Evolutionary conservation across 2,113 vertebrate species (phyloP).

Genomic region (Phocoena sinus): DNA sequence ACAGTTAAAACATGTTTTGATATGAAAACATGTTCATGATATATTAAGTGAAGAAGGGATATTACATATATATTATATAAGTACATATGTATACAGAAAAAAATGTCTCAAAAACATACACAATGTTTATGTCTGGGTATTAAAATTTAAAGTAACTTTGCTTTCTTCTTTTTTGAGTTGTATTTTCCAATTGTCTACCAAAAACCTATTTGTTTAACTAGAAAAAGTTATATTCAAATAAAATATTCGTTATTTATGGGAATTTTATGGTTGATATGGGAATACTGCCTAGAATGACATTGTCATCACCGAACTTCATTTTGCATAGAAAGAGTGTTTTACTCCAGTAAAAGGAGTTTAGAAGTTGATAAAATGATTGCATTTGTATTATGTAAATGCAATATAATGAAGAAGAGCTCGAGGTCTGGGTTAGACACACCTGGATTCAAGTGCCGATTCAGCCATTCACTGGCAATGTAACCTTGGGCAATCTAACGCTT

Average conservation of each 20-base stretch:
- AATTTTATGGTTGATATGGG: background rate
- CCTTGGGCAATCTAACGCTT: background rate
- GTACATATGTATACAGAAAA: background rate
- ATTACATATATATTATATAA: background rate
- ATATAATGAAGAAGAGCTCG: background rate
- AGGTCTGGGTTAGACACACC: background rate
- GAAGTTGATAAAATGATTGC: background rate
- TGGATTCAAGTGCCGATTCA: background rate
- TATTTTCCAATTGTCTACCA: background rate
- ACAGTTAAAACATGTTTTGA: background rate
- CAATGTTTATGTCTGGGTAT: background rate
- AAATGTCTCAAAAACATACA: background rate
- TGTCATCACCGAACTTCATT: background rate
- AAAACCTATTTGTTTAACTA: background rate
- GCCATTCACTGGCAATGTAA: background rate
- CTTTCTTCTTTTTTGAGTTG: background rate
- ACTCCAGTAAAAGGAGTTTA: background rate
- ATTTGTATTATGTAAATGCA: background rate
- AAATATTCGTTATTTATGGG: background rate
- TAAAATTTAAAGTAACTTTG: constrained; percentile 32
- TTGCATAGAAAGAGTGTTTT: background rate
- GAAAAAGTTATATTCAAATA: background rate
- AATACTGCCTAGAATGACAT: background rate
- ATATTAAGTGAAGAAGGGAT: background rate
- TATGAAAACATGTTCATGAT: background rate